Conservation (phyloP, 2,797 vertebrate genomes). For the Gephyroberyx darwinii region DNA sequence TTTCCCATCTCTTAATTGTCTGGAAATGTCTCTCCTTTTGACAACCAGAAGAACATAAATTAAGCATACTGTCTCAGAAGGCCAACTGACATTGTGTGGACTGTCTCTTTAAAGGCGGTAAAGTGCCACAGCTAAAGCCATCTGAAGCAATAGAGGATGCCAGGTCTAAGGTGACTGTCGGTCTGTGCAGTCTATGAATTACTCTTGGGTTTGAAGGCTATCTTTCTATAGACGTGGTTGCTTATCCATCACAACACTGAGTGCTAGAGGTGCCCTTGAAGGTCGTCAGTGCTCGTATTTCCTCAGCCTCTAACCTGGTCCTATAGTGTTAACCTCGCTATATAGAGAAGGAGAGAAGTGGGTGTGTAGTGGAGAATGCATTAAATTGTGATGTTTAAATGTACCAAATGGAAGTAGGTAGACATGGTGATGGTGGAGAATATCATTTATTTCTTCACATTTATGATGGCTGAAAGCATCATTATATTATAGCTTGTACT, state of each 20-base stretch:
- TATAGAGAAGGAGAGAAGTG: constrained; percentile 1
- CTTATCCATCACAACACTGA: constrained; percentile 71
- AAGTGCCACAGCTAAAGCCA: constrained; percentile 50
- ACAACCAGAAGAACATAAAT: background rate
- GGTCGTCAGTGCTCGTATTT: constrained; percentile 62
- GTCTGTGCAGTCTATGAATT: constrained; percentile 61
- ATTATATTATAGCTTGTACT: constrained; percentile 7
- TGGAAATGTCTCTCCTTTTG: background rate
- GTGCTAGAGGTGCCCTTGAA: constrained; percentile 76
- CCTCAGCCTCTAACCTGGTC: constrained; percentile 49
- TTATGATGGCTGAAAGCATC: constrained; percentile 17
- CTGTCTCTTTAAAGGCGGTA: constrained; percentile 43
- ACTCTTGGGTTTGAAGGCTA: constrained; percentile 57
- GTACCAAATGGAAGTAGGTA: background rate
- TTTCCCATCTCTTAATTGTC: background rate
- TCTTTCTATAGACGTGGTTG: constrained; percentile 60
- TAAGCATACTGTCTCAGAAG: constrained; percentile 23
- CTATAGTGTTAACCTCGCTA: constrained; percentile 45
- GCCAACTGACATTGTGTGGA: constrained; percentile 41
- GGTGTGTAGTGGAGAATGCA: too few species aligned
- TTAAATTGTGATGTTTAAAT: constrained; percentile 12
- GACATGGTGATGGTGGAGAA: constrained; percentile 4
- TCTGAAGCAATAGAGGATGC: constrained; percentile 49
- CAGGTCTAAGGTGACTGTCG: constrained; percentile 59
- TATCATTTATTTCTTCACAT: background rate